Base-by-base conservation (phyloP, 2,113 vertebrate genomes). In the Aegotheles bennettii region DNA sequence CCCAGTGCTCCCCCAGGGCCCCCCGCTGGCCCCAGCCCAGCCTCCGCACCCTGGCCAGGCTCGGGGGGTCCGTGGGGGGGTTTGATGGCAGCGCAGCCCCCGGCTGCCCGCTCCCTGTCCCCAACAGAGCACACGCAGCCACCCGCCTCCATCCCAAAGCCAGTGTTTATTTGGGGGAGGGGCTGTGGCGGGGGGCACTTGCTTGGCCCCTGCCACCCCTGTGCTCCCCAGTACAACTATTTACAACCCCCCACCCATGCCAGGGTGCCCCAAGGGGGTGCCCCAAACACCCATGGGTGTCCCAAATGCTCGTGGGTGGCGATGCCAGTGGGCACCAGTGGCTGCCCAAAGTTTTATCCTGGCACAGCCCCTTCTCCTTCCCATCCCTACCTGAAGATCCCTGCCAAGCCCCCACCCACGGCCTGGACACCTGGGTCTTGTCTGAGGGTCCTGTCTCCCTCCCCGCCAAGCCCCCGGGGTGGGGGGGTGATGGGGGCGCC, bases 121-220 rank as follows among this genome's bases (percentile, higher is more conserved):
- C 69, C 10, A 2, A 93, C 87, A 93, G 65, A 96, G 94, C 87
- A 94, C 84, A 88, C 65, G 0, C 76, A 91, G 74, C 87, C 65
- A 6, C 87, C 87, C 0, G 0, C 0, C 0, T 53, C 68, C 24
- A 3, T 94, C 95, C 94, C 78, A 91, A 93, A 91, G 78, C 3
- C 90, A 91, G 70, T 7, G 15, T 94, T 96, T 96, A 96, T 95
- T 95, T 69, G 65, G 67, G 74, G 53, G 75, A 57, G n/a, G 9
- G 0, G 35, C 70, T 35, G 45, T 5, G 6, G 35, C 0, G 17
- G 8, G 10, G n/a, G 29, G 1, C 89, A 61, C 24, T 38, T 9
- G 4, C 50, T 51, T 1, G 16, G 73, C 64, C 47, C 80, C 15
- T 1, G 3, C 15, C 4, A 1, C 21, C 51, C 47, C 57, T 73